Conservation (phyloP, 2,113 vertebrate genomes). For the Caranx ignobilis region DNA sequence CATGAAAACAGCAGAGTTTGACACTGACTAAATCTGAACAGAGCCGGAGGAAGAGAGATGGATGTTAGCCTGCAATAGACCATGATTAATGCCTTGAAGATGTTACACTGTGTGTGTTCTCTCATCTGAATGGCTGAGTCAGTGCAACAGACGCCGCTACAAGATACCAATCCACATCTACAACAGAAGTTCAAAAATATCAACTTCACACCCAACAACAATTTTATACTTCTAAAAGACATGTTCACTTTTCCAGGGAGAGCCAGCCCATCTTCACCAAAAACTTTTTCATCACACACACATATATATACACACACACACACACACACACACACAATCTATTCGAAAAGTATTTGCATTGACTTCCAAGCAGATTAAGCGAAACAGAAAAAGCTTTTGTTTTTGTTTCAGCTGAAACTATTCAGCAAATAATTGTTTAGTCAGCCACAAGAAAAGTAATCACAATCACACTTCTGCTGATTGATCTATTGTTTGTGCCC, state of each 20-base stretch:
- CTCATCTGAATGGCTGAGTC: conserved; percentile 68
- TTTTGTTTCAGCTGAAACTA: background rate
- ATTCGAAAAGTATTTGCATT: too few species aligned
- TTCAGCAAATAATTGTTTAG: background rate
- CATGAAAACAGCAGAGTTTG: conserved; percentile 76
- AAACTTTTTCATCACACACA: background rate
- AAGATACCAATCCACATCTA: conserved; percentile 50
- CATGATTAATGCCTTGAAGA: conserved; percentile 77
- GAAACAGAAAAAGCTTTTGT: background rate
- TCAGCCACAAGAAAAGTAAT: background rate
- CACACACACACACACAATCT: background rate
- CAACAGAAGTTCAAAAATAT: conserved; percentile 35
- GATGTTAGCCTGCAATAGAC: conserved; percentile 72
- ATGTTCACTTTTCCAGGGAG: conserved; percentile 14
- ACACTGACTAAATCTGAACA: conserved; percentile 75
- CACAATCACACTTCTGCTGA: background rate
- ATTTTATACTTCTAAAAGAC: conserved; percentile 21
- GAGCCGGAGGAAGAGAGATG: conserved; percentile 73
- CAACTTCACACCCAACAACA: conserved; percentile 44
- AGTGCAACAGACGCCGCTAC: conserved; percentile 41
- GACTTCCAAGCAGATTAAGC: background rate
- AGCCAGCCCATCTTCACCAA: accelerated
- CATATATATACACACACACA: too few species aligned
- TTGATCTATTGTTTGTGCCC: background rate
- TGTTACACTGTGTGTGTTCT: conserved; percentile 54